A percentile compares a stretch with the other conserved stretches of the same genome.
Evolutionary conservation across 2,113 vertebrate species (phyloP).

Genomic region (Rhinoderma darwinii): DNA sequence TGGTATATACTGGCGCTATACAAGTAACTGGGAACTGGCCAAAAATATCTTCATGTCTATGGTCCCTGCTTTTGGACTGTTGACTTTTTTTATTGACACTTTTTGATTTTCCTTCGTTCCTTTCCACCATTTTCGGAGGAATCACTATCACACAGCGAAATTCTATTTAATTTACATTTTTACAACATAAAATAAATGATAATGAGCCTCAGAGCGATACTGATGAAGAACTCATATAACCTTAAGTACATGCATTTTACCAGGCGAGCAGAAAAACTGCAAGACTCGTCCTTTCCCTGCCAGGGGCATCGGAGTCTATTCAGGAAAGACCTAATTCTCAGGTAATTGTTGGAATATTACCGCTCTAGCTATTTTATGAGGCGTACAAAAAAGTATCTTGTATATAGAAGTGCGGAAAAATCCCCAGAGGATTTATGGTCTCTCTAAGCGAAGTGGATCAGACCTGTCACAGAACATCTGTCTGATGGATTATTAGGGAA

Average conservation of each 20-base stretch:
- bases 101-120: not conserved
- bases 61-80: no score
- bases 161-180: not conserved
- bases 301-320: not conserved
- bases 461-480: not conserved
- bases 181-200: not conserved
- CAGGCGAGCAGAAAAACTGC: constrained; percentile 19
- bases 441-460: not conserved
- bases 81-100: not conserved
- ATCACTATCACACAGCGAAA: not conserved
- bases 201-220: not conserved
- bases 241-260: not conserved
- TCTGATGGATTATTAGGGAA: not conserved
- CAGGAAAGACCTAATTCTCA: not conserved
- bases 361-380: not conserved
- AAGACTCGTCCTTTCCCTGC: not conserved
- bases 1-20: not conserved
- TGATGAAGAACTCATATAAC: not conserved
- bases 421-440: not conserved
- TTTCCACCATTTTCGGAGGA: not conserved
- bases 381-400: not conserved
- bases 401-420: not conserved
- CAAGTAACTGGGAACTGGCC: not conserved
- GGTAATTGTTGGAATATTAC: not conserved
- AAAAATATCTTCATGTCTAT: not conserved